Evolutionary conservation across 2,113 vertebrate species (phyloP), one percentile per base, ranked within the genome.

Genomic region (Heterochromis multidens): DNA sequence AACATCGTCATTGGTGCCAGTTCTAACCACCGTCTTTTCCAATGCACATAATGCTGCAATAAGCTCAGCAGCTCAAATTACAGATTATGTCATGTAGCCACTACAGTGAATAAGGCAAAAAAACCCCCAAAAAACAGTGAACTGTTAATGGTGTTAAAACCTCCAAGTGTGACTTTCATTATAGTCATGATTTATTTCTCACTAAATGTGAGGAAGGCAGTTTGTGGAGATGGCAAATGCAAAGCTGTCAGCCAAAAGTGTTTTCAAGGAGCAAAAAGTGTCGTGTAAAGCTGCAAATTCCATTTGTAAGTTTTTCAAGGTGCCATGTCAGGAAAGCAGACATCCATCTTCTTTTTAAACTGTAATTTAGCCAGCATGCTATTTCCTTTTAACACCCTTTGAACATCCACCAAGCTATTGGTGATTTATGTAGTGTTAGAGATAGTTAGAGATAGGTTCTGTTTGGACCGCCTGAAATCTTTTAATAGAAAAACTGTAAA

Each of bases 251-350:
- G 43, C 78, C 17, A 31, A 78, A 77, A 31, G 16, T 82, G 29
- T 74, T 83, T 35, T 35, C 59, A 61, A 27, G 29, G 25, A 85
- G 52, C 4, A 63, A 81, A 84, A 83, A 65, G 60, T 78, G 65
- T 62, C 12, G 2, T 76, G 70, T 58, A 56, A 77, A 88, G 77
- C 82, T 86, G 83, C 72, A 89, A 65, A 87, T 74, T 31, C 57
- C 61, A 83, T 85, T 84, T 84, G 35, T 62, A 35, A 25, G 76
- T 82, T 33, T 79, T 13, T 37, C 11, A 56, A 56, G 77, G 79
- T 25, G 77, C 70, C 33, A 3, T 74, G 81, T 81, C 72, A 76
- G 46, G 19, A 35, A 81, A 78, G 12, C 27, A 29, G 3, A 29
- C 49, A 29, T 17, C 23, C 37, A 27, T 72, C 25, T 72, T 79